Conservation (phyloP, 2,888 invertebrate genomes). For the Tolmerus cingulatus region DNA sequence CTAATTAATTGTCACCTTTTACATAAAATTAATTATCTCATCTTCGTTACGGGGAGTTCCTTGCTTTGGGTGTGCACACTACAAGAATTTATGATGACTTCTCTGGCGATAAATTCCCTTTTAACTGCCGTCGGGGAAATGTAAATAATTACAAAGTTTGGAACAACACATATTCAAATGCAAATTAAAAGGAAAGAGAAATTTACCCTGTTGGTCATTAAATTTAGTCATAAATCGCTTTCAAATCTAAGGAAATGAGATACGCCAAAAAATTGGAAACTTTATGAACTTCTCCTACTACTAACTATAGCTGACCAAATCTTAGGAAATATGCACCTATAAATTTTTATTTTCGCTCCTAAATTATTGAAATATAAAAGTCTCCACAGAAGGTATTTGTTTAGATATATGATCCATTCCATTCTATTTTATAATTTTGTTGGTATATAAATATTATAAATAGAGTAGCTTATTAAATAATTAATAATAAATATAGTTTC, state of each 20-base stretch:
- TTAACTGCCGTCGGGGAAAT: constrained; percentile 2
- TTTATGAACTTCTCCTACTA: background rate
- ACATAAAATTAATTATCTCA: constrained; percentile 33
- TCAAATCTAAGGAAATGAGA: background rate
- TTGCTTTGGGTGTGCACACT: background rate
- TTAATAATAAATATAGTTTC: too few species aligned
- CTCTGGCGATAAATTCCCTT: background rate
- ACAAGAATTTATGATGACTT: background rate
- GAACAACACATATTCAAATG: constrained; percentile 15
- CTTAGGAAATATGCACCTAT: background rate
- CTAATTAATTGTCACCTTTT: constrained; percentile 35
- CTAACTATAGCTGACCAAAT: background rate
- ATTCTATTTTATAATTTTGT: too few species aligned
- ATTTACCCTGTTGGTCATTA: background rate
- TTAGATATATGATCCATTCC: background rate
- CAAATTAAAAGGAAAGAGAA: constrained; percentile 6
- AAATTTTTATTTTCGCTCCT: background rate
- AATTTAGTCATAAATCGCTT: constrained; percentile 10
- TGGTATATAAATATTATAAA: too few species aligned
- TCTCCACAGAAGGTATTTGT: background rate
- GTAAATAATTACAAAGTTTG: constrained; percentile 26
- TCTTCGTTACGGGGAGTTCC: background rate
- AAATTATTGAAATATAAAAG: background rate
- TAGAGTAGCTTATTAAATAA: too few species aligned
- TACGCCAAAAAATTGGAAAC: background rate